A percentile compares a stretch with the other conserved stretches of the same genome.
phyloP scores from a whole-genome alignment of 2,797 vertebrate genomes.

The Eupleurogrammus muticus region DNA sequence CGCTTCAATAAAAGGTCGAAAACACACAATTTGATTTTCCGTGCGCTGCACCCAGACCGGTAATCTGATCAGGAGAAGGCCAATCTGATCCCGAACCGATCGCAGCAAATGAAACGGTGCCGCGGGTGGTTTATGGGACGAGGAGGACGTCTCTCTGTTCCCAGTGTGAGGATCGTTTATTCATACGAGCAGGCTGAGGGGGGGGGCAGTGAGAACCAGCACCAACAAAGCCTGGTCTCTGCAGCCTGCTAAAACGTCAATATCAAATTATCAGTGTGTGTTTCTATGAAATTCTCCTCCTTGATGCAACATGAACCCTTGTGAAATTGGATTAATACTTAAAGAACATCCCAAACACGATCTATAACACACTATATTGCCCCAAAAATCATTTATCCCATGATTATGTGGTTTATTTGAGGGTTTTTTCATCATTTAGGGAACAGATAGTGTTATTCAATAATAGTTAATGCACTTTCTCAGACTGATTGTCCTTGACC shows the following conservation, averaged over 20 bases:
- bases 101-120: constrained; percentile 5
- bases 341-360: too few relatives aligned
- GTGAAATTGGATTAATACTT: too few relatives aligned
- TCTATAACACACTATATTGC: neutral
- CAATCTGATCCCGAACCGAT: constrained; percentile 29
- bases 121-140: constrained; percentile 14
- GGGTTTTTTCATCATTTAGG: neutral
- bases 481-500: too few relatives aligned
- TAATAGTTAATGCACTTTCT: neutral
- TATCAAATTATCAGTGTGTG: neutral
- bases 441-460: neutral
- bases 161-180: neutral
- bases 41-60: neutral
- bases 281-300: neutral
- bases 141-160: constrained; percentile 11
- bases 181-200: too few relatives aligned
- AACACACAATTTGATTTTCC: constrained; percentile 17
- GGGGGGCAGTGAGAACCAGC: too few relatives aligned
- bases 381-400: neutral
- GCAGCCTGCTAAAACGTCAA: constrained; percentile 1
- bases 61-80: constrained; percentile 35
- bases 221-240: constrained; percentile 11
- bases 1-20: constrained; percentile 21
- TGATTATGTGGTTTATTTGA: neutral
- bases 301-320: too few relatives aligned